Evolutionary conservation across 2,797 vertebrate species (phyloP), one percentile per base, ranked within the genome.

Genomic region (Cryptoprocta ferox): DNA sequence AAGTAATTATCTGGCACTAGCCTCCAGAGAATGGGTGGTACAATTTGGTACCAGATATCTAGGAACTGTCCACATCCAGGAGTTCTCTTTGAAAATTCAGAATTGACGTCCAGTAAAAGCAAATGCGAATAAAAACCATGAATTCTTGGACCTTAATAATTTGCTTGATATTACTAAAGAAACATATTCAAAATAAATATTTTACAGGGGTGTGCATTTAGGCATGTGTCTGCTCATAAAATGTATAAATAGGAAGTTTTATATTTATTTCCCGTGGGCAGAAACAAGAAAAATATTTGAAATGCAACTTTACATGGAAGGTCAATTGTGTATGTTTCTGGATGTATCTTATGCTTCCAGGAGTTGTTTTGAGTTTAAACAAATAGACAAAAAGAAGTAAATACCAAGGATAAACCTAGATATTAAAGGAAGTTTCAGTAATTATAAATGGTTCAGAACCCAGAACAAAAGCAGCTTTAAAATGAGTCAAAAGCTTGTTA

Each of bases 81-180:
- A 92, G 53, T 81, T 94, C 87, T 71, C 26, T 61, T 68, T 65
- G 5, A 92, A 96, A 70, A 85, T 78, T 92, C 5, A 88, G 28
- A 85, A 30, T 37, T 39, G 14, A 50, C 78, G 4, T 81, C 26
- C 92, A 83, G 10, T 73, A 70, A 94, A 92, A 94, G 26, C 26
- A 94, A 88, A 87, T 82, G 28, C 2, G 95, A 95, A 65, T 80
- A 26, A 82, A 37, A 66, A 2, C 5, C 9, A 42, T 65, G 7
- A 37, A 73, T 68, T 89, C 3, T 76, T 93, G 5, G 14, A n/a
- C 2, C n/a, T 82, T 86, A 50, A 4, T 73, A 53, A 75, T 89
- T 63, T 75, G 9, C 4, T 75, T 91, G 26, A 11, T 78, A 15
- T 63, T 68, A 24, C 16, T n/a, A 89, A 61, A 6, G 71, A 83